Conservation (phyloP, 2,797 vertebrate species). For the Limnodromus scolopaceus region DNA sequence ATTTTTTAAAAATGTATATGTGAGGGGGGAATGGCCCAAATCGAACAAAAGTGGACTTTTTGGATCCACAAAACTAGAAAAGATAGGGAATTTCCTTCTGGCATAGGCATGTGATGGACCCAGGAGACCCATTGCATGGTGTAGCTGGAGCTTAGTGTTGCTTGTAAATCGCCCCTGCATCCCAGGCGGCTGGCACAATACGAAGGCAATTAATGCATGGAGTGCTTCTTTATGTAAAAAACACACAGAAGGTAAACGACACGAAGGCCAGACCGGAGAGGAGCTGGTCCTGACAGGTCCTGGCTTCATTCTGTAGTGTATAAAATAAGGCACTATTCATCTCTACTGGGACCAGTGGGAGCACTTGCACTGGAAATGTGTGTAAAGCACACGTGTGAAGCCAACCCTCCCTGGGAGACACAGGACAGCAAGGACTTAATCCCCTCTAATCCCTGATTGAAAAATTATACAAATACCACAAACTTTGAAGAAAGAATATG, state of each 20-base stretch:
- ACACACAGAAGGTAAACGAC: background rate
- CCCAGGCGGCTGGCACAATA: background rate
- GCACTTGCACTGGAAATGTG: background rate
- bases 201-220: background rate
- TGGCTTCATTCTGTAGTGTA: background rate
- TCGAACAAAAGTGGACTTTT: background rate
- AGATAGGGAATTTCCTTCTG: background rate
- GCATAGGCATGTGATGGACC: background rate
- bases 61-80: background rate
- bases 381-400: background rate
- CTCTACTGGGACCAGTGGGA: background rate
- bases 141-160: background rate
- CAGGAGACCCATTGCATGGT: background rate
- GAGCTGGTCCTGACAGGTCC: background rate
- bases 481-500: slow-evolving; percentile 57
- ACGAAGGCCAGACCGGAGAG: background rate
- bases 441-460: slow-evolving; percentile 39
- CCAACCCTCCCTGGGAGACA: background rate
- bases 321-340: background rate
- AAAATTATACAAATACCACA: slow-evolving; percentile 55
- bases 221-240: background rate
- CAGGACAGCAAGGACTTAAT: slow-evolving; percentile 37
- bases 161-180: background rate
- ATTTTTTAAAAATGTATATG: background rate
- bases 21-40: rapidly evolving